Base-by-base conservation (phyloP, 2,888 invertebrate genomes). In the Strigamia crassipes region DNA sequence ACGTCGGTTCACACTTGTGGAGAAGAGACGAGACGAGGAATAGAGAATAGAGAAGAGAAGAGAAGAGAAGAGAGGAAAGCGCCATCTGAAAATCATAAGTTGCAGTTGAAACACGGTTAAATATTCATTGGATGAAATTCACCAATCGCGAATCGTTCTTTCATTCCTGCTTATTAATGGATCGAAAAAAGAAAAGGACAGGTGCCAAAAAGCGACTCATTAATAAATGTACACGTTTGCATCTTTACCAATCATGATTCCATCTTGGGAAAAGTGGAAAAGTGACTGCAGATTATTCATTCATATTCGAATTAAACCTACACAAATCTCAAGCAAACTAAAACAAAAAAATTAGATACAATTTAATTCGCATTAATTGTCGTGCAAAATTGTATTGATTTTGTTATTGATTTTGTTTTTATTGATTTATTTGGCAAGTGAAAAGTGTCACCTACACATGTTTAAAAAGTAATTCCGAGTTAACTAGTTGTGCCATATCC, bases 51-150 rank as follows among this genome's bases (percentile, higher is more conserved):
- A n/a, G n/a, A 34, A 34, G 34, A 34, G 38, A 38, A 3, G 27
- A 27, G 27, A 38, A 2, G 10, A 38, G 38, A 38, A 38, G 10
- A 38, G 56, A 18, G 56, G 18, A 56, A 56, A 8, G 56, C 56
- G 56, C 56, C 56, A 56, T 56, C 56, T 56, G 56, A 56, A 56
- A 56, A n/a, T 56, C 56, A 56, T 56, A 56, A 56, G 56, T 56
- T 56, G 56, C 56, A 56, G 56, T 56, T 56, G 56, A 56, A 56
- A 18, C 56, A 9, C 56, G 18, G 56, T 56, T 56, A 56, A 56
- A 56, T 56, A 56, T 56, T 56, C 56, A 56, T 56, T 5, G 56
- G 3, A 21, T 18, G n/a, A 56, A 56, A 56, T 56, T 56, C 56
- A 18, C 56, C 56, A 56, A 56, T 56, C 56, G 56, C n/a, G 15